phyloP scores from a whole-genome alignment of 2,888 invertebrate species.

The Leptopilina syphax region DNA sequence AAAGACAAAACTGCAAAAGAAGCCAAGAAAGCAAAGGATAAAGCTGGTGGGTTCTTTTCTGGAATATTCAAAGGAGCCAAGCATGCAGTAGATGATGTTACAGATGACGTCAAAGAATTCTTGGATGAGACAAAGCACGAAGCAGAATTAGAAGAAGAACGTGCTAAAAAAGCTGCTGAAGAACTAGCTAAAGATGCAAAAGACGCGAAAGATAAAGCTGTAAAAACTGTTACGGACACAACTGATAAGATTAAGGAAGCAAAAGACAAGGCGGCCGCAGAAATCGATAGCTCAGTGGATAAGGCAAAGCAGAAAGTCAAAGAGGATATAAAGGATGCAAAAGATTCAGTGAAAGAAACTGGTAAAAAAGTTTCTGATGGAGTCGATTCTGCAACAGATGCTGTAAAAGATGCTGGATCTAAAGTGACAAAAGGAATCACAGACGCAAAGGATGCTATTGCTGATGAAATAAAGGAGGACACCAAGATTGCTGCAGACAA shows the following conservation, averaged over 20 bases:
- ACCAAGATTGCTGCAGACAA: slow-evolving; percentile 15
- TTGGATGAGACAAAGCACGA: slow-evolving; percentile 45
- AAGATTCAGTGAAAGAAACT: too few relatives aligned
- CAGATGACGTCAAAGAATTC: slow-evolving; percentile 42
- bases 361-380: too few relatives aligned
- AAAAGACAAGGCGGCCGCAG: slow-evolving; percentile 49
- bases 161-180: slow-evolving; percentile 49
- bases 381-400: slow-evolving; percentile 53
- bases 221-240: slow-evolving; percentile 9
- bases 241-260: slow-evolving; percentile 49
- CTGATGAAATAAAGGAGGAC: not conserved
- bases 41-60: slow-evolving; percentile 52
- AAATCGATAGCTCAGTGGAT: slow-evolving; percentile 61
- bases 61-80: slow-evolving; percentile 61
- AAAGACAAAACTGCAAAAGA: slow-evolving; percentile 56
- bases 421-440: slow-evolving; percentile 45
- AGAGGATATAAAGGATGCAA: too few relatives aligned
- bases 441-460: not conserved
- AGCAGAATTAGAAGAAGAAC: slow-evolving; percentile 43
- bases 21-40: slow-evolving; percentile 56
- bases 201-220: slow-evolving; percentile 17
- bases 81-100: slow-evolving; percentile 49
- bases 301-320: slow-evolving; percentile 49
- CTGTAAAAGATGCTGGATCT: slow-evolving; percentile 59
- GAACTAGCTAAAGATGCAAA: slow-evolving; percentile 41